Percentiles rank a stretch among this genome's conserved stretches.
Conservation (phyloP, 1,140 invertebrate species). For the Drosophila truncata region DNA sequence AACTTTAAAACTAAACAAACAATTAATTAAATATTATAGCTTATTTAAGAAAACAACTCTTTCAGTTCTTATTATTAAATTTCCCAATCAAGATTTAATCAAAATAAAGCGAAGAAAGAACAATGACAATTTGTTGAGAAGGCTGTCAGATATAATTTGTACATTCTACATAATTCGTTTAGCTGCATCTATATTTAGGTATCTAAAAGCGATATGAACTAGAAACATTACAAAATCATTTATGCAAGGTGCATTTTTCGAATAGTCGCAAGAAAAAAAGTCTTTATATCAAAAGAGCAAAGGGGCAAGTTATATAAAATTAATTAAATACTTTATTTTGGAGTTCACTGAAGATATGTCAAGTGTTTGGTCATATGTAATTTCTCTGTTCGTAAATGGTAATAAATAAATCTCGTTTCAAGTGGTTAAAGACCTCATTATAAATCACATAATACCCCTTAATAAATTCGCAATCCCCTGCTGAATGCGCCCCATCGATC, state of each 20-base stretch:
- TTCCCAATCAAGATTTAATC: slow-evolving; percentile 28
- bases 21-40: too few relatives aligned
- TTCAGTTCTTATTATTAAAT: not conserved
- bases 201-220: slow-evolving; percentile 34
- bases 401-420: slow-evolving; percentile 18
- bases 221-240: slow-evolving; percentile 26
- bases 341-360: not conserved
- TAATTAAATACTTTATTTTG: not conserved
- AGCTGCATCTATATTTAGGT: slow-evolving; percentile 45
- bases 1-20: not conserved
- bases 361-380: not conserved
- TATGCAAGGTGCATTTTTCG: slow-evolving; percentile 16
- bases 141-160: slow-evolving; percentile 40
- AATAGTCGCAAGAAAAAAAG: slow-evolving; percentile 2
- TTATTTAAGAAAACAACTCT: not conserved
- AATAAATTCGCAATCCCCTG: slow-evolving; percentile 11
- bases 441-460: slow-evolving; percentile 19
- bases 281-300: slow-evolving; percentile 7
- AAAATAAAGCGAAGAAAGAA: slow-evolving; percentile 36
- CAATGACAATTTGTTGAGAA: slow-evolving; percentile 38
- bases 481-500: slow-evolving; percentile 34
- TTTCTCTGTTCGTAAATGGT: not conserved
- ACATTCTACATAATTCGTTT: slow-evolving; percentile 38
- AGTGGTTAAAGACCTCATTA: slow-evolving; percentile 5
- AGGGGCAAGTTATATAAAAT: slow-evolving; percentile 7